Evolutionary conservation across 2,113 vertebrate species (phyloP).

Genomic region (Podarcis muralis): DNA sequence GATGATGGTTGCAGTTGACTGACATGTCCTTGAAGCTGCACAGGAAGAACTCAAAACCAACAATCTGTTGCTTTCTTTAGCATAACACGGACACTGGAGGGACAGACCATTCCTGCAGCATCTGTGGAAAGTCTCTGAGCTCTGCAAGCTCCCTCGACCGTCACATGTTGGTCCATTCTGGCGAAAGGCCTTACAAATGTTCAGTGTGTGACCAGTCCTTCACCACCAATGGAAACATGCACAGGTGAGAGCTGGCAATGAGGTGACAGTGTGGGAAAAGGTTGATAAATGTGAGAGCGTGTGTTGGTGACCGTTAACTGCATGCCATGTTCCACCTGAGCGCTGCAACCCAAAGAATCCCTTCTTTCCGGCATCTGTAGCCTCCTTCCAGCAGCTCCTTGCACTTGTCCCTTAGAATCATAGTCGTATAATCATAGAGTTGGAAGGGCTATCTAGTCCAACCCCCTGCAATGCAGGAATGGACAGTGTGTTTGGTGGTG

Average conservation of each 20-base stretch:
- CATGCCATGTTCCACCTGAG: neutral
- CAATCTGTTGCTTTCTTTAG: constrained; percentile 75
- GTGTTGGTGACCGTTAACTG: constrained; percentile 14
- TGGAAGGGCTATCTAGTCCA: too few species aligned
- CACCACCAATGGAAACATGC: constrained; percentile 99
- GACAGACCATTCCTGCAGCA: constrained; percentile 96
- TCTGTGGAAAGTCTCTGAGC: constrained; percentile 96
- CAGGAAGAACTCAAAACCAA: constrained; percentile 41
- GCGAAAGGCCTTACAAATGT: constrained; percentile 96
- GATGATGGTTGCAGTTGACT: constrained; percentile 38
- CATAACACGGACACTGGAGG: constrained; percentile 94
- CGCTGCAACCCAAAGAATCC: neutral
- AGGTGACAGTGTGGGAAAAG: constrained; percentile 5
- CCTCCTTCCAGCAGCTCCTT: neutral
- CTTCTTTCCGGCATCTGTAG: neutral
- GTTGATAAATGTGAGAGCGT: neutral
- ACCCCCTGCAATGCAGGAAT: too few species aligned
- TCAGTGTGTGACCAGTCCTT: constrained; percentile 94
- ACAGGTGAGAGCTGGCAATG: constrained; percentile 82
- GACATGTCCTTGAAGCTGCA: constrained; percentile 32
- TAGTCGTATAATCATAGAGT: too few species aligned
- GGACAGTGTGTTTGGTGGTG: neutral
- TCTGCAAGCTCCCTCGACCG: constrained; percentile 96
- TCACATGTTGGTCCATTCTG: constrained; percentile 99
- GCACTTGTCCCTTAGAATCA: too few species aligned